A percentile compares a stretch with the other conserved stretches of the same genome.
These are phyloP conservation scores for Sporophila hypoxantha DNA, from an alignment of 2,113 vertebrate species.

Conservation along the genomic window DNA sequence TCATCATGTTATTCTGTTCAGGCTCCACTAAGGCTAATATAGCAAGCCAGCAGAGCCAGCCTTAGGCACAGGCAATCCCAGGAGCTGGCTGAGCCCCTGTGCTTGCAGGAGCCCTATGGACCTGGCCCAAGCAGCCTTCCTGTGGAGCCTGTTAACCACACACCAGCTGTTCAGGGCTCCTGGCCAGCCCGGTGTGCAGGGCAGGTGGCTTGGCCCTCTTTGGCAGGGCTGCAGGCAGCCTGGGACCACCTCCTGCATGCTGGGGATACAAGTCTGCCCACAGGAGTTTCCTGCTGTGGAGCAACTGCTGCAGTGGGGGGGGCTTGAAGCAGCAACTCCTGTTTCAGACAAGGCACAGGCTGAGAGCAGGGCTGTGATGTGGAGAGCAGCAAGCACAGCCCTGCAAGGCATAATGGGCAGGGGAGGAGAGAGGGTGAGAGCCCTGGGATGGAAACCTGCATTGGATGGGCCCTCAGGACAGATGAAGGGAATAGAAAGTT, in stretches of 20 bases:
- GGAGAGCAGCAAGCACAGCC: fast-evolving
- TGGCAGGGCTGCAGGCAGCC: background rate
- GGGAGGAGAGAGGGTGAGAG: background rate
- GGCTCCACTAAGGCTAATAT: slow-evolving; percentile 23
- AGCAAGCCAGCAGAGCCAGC: slow-evolving; percentile 39
- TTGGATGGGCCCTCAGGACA: background rate
- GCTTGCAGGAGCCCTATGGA: background rate
- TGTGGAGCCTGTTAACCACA: background rate
- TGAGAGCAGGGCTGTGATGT: background rate
- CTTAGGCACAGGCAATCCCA: background rate
- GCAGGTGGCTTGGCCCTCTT: background rate
- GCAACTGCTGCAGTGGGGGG: background rate
- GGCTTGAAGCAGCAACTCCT: background rate
- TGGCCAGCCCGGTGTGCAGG: background rate
- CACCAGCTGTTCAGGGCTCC: background rate
- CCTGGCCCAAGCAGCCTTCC: background rate
- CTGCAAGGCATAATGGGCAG: background rate
- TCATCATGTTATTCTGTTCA: slow-evolving; percentile 52
- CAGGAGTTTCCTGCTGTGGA: background rate
- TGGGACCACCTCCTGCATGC: background rate
- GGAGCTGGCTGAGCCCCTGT: background rate
- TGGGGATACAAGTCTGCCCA: fast-evolving
- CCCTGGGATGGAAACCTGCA: background rate
- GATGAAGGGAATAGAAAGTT: background rate
- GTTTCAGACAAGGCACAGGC: fast-evolving